A percentile compares a stretch with the other conserved stretches of the same genome.
phyloP scores from a whole-genome alignment of 2,797 vertebrate species.

The Microctenopoma steveboyesi region DNA sequence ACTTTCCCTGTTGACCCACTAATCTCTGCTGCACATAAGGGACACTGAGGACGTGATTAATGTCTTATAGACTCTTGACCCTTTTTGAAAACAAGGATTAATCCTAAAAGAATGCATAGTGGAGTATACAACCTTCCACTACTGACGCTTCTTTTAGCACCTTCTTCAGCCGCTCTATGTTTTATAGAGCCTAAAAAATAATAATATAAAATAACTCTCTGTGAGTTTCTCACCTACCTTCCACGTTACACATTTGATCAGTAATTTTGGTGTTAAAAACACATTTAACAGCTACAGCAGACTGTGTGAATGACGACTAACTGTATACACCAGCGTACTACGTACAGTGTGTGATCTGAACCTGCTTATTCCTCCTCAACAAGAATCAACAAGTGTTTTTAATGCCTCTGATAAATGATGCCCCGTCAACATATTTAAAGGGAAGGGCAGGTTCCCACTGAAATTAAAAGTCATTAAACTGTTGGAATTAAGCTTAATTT shows the following conservation, averaged over 20 bases:
- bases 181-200: no score
- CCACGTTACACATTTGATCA: no score
- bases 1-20: no score
- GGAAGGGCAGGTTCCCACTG: slow-evolving; percentile 16
- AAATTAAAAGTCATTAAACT: slow-evolving; percentile 33
- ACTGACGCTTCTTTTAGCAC: not conserved
- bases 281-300: not conserved
- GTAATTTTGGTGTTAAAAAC: no score
- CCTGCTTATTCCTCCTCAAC: not conserved
- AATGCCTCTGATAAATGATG: slow-evolving; percentile 3
- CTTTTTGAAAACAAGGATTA: no score
- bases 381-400: slow-evolving; percentile 26
- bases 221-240: no score
- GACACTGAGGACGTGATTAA: no score
- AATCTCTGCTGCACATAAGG: no score
- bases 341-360: not conserved
- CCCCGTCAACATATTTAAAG: slow-evolving; percentile 4
- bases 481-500: not conserved
- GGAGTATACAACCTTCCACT: no score
- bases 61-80: no score
- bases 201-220: no score
- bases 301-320: not conserved
- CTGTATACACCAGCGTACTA: not conserved
- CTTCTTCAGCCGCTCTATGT: not conserved
- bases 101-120: no score